phyloP scores from a whole-genome alignment of 2,797 vertebrate genomes.

The Ambastaia sidthimunki region DNA sequence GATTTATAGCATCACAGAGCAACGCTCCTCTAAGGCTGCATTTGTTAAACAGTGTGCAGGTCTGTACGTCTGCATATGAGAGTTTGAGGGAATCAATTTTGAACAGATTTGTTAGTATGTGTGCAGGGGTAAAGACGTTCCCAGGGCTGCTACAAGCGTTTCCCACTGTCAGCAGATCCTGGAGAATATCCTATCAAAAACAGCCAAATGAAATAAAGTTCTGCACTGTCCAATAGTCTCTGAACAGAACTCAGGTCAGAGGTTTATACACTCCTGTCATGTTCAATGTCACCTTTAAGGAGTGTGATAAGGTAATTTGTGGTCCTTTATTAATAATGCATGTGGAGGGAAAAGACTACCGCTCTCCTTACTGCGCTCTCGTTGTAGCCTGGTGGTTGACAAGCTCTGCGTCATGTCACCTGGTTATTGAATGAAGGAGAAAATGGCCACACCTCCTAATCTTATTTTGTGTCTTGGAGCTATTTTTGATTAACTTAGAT shows the following conservation, averaged over 20 bases:
- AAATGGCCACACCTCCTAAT: background rate
- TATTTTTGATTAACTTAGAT: background rate
- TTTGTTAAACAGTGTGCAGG: slow-evolving; percentile 58
- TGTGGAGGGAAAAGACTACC: background rate
- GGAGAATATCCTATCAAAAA: slow-evolving; percentile 13
- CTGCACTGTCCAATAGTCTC: background rate
- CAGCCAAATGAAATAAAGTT: slow-evolving; percentile 14
- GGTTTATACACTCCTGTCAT: slow-evolving; percentile 58
- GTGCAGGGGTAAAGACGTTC: slow-evolving; percentile 25
- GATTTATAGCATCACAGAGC: slow-evolving; percentile 66
- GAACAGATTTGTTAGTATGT: slow-evolving; percentile 14
- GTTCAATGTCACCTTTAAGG: slow-evolving; percentile 68
- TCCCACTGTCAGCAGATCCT: slow-evolving; percentile 22
- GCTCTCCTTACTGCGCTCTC: slow-evolving; percentile 2
- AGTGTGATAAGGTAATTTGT: slow-evolving; percentile 45
- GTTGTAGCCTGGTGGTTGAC: slow-evolving; percentile 9
- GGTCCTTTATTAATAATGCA: slow-evolving; percentile 58
- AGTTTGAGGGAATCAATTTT: slow-evolving; percentile 34
- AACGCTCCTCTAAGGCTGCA: slow-evolving; percentile 52
- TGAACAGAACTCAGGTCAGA: slow-evolving; percentile 16
- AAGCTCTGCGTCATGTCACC: background rate
- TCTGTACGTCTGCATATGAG: slow-evolving; percentile 33
- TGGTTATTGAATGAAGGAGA: background rate
- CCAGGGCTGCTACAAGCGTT: background rate
- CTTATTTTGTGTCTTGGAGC: background rate